Percentiles rank a stretch among this genome's conserved stretches.
phyloP scores from a whole-genome alignment of 2,888 invertebrate genomes.

The Aporophyla nigra region DNA sequence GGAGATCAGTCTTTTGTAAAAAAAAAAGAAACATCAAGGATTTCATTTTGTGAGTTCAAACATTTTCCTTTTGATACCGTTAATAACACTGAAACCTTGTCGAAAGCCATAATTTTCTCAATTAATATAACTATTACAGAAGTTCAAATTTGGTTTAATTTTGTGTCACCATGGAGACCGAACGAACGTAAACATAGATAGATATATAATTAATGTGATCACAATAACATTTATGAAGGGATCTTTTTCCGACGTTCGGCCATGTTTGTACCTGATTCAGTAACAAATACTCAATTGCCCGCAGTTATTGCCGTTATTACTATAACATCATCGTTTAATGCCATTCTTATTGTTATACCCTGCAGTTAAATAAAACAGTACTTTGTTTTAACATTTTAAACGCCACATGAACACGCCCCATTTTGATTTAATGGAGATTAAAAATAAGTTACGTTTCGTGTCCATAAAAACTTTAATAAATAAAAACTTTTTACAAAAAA shows the following conservation, averaged over 20 bases:
- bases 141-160: background rate
- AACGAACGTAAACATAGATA: background rate
- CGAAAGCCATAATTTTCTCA: background rate
- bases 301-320: constrained; percentile 41
- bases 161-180: constrained; percentile 14
- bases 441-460: constrained; percentile 23
- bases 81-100: background rate
- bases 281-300: constrained; percentile 45
- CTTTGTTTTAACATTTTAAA: constrained; percentile 39
- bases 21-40: too few relatives aligned
- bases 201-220: constrained; percentile 24
- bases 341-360: constrained; percentile 26
- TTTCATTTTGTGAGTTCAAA: too few relatives aligned
- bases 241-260: constrained; percentile 1
- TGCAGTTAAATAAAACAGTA: constrained; percentile 38
- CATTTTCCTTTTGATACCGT: background rate
- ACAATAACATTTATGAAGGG: constrained; percentile 8
- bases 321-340: constrained; percentile 45
- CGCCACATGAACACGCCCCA: constrained; percentile 11
- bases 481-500: too few relatives aligned
- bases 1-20: too few relatives aligned
- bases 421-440: constrained; percentile 46
- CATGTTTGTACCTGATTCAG: constrained; percentile 25
- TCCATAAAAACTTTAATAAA: constrained; percentile 28
- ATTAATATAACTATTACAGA: background rate